phyloP scores from a whole-genome alignment of 2,113 vertebrate genomes.

The Paraplagusia blochii region DNA sequence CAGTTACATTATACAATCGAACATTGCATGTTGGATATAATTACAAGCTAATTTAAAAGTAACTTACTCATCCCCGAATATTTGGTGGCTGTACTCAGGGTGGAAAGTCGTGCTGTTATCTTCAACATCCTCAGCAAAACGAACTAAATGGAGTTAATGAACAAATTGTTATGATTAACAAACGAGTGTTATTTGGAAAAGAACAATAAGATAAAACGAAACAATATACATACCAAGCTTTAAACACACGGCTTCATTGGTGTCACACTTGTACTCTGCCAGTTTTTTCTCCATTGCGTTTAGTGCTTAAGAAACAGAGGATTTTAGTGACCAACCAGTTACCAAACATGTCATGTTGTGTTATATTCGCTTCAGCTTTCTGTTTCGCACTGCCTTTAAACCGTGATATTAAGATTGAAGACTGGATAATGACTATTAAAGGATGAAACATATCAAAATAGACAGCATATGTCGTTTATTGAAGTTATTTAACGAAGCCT shows the following conservation, averaged over 20 bases:
- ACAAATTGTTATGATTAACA: not conserved
- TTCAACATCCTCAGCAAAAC: conserved; percentile 93
- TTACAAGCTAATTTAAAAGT: not conserved
- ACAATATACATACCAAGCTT: conserved; percentile 84
- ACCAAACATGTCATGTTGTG: too few species aligned
- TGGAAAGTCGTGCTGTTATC: conserved; percentile 93
- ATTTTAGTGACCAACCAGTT: too few species aligned
- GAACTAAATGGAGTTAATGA: conserved; percentile 73
- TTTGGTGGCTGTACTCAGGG: conserved; percentile 94
- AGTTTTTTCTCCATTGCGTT: conserved; percentile 95
- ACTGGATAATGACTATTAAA: too few species aligned
- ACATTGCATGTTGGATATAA: too few species aligned
- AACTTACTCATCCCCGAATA: conserved; percentile 97
- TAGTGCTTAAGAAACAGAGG: conserved; percentile 70
- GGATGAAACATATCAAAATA: too few species aligned
- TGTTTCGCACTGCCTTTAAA: too few species aligned
- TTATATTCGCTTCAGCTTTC: too few species aligned
- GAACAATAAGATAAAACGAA: not conserved
- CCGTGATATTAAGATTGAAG: too few species aligned
- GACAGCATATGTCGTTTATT: too few species aligned
- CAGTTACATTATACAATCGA: too few species aligned
- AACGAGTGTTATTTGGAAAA: not conserved
- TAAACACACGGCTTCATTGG: conserved; percentile 93
- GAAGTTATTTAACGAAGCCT: too few species aligned
- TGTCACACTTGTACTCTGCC: conserved; percentile 96